A percentile compares a stretch with the other conserved stretches of the same genome.
Conservation (phyloP, 2,113 vertebrate species). For the Emydura subglobosa region DNA sequence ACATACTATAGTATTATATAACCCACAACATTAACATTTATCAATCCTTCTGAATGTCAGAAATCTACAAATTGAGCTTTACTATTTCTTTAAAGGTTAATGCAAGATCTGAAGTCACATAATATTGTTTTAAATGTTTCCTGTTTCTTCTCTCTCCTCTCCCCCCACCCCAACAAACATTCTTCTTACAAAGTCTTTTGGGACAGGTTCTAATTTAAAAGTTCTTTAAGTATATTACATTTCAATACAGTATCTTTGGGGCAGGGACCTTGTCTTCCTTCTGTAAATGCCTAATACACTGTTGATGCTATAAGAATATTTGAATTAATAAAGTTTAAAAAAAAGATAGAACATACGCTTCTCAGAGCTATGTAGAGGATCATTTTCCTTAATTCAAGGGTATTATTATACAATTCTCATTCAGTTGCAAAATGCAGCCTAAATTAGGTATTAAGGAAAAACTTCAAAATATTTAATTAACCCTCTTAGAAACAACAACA, state of each 20-base stretch:
- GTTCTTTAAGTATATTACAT: not conserved
- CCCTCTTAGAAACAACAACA: not conserved
- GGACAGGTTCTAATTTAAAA: not conserved
- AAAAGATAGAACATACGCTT: not conserved
- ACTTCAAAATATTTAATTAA: constrained; percentile 28
- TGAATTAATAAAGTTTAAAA: not conserved
- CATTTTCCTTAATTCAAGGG: not conserved
- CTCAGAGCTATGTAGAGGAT: not conserved
- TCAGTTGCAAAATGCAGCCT: not conserved
- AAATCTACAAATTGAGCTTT: not conserved
- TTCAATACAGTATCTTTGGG: not conserved
- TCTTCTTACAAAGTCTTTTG: not conserved
- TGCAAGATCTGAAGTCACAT: not conserved
- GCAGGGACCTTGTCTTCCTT: not conserved
- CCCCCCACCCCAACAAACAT: not conserved
- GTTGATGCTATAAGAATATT: not conserved
- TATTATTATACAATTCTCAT: not conserved
- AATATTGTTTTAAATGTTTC: not conserved
- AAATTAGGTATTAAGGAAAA: not conserved
- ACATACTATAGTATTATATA: not conserved
- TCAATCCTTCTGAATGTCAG: not conserved
- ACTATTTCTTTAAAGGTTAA: not conserved
- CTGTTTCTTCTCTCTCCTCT: not conserved
- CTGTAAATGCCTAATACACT: not conserved
- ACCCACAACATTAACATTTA: not conserved